Base-by-base conservation (phyloP, 1,140 invertebrate genomes). In the Zophobas morio region DNA sequence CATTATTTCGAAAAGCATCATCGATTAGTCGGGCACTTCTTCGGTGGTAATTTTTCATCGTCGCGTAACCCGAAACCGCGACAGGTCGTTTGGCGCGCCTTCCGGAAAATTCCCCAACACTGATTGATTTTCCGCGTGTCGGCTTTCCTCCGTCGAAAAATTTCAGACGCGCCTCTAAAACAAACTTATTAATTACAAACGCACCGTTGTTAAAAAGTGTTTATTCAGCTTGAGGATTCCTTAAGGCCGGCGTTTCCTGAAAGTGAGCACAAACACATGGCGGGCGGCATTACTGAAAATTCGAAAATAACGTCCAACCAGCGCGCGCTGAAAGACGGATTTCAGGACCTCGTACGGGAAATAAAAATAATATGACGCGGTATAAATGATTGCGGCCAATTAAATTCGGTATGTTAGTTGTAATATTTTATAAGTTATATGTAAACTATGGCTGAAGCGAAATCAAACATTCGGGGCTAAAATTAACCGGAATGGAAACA, bases 401-500 rank as follows among this genome's bases (percentile, higher is more conserved):
- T 66, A 66, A 66, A 66, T 66, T 66, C n/a, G 60, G 60, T 20
- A 66, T 66, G 37, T 47, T 57, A 37, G 60, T n/a, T 56, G 71
- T 56, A 73, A 73, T 73, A 73, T 56, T 73, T 73, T 54, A 73
- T 73, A 73, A 73, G 49, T 73, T 56, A 36, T 73, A 33, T 66
- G 71, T 73, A 73, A 73, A 73, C 71, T 49, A 54, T 32, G n/a
- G 6, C 71, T 56, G 71, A 73, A 73, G 56, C 36, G 54, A 73
- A 53, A 73, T 73, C 71, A 73, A 73, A 73, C 71, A 72, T 42
- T 72, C 36, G 3, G 20, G 39, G 54, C 71, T 73, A 73, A 73
- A 73, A 56, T 73, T 73, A 73, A 56, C 71, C 39, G 49, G 54
- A 73, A 73, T 73, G 71, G 71, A 73, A 73, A 73, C 71, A 73